Evolutionary conservation across 1,140 invertebrate species (phyloP).

Genomic region (Drosophila tani): DNA sequence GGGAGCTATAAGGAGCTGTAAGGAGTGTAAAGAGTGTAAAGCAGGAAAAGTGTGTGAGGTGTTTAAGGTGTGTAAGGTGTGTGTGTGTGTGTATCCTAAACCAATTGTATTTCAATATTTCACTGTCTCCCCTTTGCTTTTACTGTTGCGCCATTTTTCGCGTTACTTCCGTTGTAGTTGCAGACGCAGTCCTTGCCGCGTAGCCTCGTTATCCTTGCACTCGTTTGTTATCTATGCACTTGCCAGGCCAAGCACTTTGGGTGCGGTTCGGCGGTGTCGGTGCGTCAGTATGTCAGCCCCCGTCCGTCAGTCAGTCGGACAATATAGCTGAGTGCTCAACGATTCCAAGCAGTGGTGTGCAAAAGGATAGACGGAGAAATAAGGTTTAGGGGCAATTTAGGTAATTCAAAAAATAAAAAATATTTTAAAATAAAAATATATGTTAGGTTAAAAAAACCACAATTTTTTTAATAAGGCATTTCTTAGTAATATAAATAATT

Average conservation of each 20-base stretch:
- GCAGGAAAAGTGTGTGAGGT: not conserved
- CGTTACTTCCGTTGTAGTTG: conserved; percentile 41
- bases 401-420: no score
- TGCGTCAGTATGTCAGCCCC: conserved; percentile 12
- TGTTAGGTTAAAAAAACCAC: no score
- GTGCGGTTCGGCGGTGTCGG: conserved; percentile 29
- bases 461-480: no score
- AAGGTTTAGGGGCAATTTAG: no score
- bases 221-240: conserved; percentile 75
- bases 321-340: conserved; percentile 72
- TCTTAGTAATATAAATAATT: no score
- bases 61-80: not conserved
- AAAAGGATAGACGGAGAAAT: no score
- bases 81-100: conserved; percentile 47
- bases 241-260: conserved; percentile 67
- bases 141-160: conserved; percentile 72
- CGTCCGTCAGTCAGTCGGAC: conserved; percentile 51
- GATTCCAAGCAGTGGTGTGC: conserved; percentile 15
- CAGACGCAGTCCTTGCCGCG: conserved; percentile 31
- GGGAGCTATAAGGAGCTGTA: not conserved
- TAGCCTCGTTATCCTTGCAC: conserved; percentile 75
- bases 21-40: not conserved
- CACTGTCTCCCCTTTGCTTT: conserved; percentile 61
- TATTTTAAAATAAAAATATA: no score
- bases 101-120: conserved; percentile 81